Base-by-base conservation (phyloP, 37 sponge, comb jelly and placozoan genomes). In the Amphimedon queenslandica region DNA sequence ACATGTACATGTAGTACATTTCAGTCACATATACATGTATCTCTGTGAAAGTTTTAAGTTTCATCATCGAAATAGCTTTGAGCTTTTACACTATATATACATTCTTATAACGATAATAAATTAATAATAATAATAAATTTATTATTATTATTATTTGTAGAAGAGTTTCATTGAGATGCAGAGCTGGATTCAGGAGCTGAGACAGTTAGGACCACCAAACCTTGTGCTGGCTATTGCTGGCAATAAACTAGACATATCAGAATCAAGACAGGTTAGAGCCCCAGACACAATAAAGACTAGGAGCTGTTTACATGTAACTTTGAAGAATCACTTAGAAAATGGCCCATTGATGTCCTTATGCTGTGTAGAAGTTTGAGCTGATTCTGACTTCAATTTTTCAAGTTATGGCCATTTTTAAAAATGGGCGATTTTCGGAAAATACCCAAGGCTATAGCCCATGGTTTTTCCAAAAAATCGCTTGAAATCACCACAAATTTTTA, bases 161-260 rank as follows among this genome's bases (percentile, higher is more conserved):
- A 67, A 66, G 70, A 58, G 70, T 43, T 90, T 90, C 69, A 69
- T 64, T 24, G 84, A 74, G 75, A 82, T 90, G 87, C 77, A 90
- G 42, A 64, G 61, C 0, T 90, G 91, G 91, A 78, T 90, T 11
- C 74, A 78, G 37, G 91, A 90, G 79, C 79, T 90, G 58, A 58
- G 76, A 63, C 77, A 79, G 65, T 33, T 92, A 66, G 88, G 84
- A 37, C 79, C 84, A 18, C 72, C 70, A 6, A 72, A 78, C 31
- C 61, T 93, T 29, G 81, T 80, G 63, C 34, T 93, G 29, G 84
- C 88, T 0, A 79, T 83, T 16, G 78, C 85, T 40, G 93, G 89
- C 16, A 93, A 86, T 67, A 90, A 90, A 65, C 32, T 74, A 63
- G 91, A 90, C 55, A 47, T 82, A 37, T 82, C 70, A 13, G 76